Base-by-base conservation (phyloP, 2,888 invertebrate species). In the Tachina lurida region DNA sequence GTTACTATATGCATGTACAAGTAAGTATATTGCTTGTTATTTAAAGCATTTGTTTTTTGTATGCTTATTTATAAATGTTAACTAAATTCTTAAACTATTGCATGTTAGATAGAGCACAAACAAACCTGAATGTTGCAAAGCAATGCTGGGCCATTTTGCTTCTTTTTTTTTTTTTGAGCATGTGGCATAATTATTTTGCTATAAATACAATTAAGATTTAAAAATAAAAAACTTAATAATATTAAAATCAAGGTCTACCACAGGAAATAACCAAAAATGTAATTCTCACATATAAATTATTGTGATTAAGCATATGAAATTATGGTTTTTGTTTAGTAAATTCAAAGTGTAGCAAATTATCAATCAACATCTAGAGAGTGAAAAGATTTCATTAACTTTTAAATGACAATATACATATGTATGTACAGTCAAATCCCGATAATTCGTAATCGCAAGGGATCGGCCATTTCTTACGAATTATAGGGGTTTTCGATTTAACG, bases 211-310 rank as follows among this genome's bases (percentile, higher is more conserved):
- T 19, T 7, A 3, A 31, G 3, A 58, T 41, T 1, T 12, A 1
- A 60, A 10, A n/a, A 10, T 31, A 60, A 41, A 10, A 8, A 17
- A 9, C 4, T 17, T 54, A 43, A 62, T 43, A 76, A 56, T 5
- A 31, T n/a, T 58, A 31, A 47, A 39, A 31, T 19, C 67, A 80
- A 74, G 15, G 19, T 60, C 49, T 49, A 52, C 10, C 10, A 68
- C 47, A 45, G 68, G 80, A 80, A 80, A 80, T 80, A 74, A 74
- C 73, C 80, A 67, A 17, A 79, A 79, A 73, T 79, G 43, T 62
- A 19, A 3, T 56, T 19, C 13, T 43, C 19, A 19, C 10, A 19
- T 4, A 10, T 17, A 62, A 43, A 31, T 31, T n/a, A 49, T 39
- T 31, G 17, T 9, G 1, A 67, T 17, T 41, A n/a, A 65, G 10